phyloP scores from a whole-genome alignment of 2,113 vertebrate genomes.

The Hydropotes inermis region DNA sequence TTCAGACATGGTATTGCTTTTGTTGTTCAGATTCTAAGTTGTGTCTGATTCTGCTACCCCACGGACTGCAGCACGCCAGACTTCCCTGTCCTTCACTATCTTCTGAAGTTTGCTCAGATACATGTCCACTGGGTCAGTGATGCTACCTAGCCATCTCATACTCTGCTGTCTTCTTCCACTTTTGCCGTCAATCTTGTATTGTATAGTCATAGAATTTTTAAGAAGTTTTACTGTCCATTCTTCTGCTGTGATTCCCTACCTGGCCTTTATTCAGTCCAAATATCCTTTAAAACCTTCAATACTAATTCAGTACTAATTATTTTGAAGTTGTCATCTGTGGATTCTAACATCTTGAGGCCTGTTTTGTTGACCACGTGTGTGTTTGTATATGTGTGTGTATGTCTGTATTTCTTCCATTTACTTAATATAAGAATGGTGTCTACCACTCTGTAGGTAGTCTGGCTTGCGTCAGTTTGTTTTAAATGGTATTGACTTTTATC shows the following conservation, averaged over 20 bases:
- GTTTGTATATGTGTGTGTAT: not conserved
- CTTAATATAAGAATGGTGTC: not conserved
- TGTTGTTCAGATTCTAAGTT: not conserved
- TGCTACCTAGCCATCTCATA: not conserved
- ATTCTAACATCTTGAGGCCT: not conserved
- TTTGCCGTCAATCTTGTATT: not conserved
- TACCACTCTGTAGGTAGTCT: not conserved
- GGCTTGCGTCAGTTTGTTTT: slow-evolving; percentile 37
- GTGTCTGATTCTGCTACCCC: not conserved
- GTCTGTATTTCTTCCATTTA: not conserved
- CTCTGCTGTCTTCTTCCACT: not conserved
- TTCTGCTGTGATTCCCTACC: not conserved
- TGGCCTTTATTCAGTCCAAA: not conserved
- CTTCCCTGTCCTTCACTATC: not conserved
- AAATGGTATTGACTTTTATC: slow-evolving; percentile 38
- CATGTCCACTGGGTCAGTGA: not conserved
- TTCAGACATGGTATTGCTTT: not conserved
- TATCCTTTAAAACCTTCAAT: not conserved
- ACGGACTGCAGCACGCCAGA: not conserved
- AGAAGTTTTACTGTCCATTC: not conserved
- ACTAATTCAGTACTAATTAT: not conserved
- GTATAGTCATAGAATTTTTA: not conserved
- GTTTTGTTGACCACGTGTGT: not conserved
- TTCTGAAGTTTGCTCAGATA: not conserved
- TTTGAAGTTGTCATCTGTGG: not conserved